Base-by-base conservation (phyloP, 2,113 vertebrate genomes). In the Scolopax mira region DNA sequence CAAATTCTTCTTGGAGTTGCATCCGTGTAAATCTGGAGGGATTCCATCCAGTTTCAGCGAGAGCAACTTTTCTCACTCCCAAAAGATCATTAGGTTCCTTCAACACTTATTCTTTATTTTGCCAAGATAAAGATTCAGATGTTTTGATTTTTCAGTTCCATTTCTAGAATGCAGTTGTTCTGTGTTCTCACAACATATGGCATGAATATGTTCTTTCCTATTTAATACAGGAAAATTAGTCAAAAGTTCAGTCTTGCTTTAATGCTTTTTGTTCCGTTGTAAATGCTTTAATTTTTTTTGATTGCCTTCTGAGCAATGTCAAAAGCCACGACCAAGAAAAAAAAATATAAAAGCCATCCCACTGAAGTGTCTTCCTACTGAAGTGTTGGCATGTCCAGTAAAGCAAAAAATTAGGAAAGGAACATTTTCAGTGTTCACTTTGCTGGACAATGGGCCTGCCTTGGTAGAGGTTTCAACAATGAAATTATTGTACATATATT, bases 401-500 rank as follows among this genome's bases (percentile, higher is more conserved):
- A 88, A 39, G 70, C 10, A 94, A 70, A 93, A 57, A 46, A 27
- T 22, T 46, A 81, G 54, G 27, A 88, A 71, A 95, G 37, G 18
- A 87, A 31, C 18, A 64, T 51, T 97, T 94, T 62, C 31, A 83
- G 0, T 70, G 49, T 58, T 70, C 31, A 84, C 54, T 58, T 79
- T 85, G 80, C 88, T 74, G 57, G 28, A 35, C 83, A 79, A 79
- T 3, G 6, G 35, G n/a, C 62, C 88, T 96, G 77, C 52, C 64
- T 94, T 79, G 60, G 79, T 94, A 94, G 79, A 96, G 55, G 71
- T 83, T 97, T 95, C 96, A 84, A 89, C 93, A 97, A 85, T 75
- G 85, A 95, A 97, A 96, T 97, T 69, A 96, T 96, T 97, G 96
- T 96, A 93, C 83, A 83, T 95, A 95, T 88, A 96, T 97, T 89